Evolutionary conservation across 2,113 vertebrate species (phyloP).

Genomic region (Zosterops pallidus): DNA sequence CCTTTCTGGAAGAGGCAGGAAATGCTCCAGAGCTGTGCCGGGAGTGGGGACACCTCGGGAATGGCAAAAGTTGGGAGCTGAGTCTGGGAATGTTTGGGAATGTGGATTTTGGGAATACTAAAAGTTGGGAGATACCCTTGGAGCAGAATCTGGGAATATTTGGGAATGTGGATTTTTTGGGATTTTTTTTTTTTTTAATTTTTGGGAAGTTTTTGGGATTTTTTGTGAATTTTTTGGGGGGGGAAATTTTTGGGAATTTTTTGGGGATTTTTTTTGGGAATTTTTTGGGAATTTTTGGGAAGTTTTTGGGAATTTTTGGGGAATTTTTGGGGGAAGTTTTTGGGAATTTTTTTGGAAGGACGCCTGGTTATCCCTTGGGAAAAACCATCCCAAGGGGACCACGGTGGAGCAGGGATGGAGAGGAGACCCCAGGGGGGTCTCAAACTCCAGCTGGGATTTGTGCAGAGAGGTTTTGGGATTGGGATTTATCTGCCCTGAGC

Average conservation of each 20-base stretch:
- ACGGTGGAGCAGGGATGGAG: neutral
- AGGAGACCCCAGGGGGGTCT: neutral
- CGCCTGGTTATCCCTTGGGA: neutral
- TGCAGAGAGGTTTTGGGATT: neutral
- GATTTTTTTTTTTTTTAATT: no score
- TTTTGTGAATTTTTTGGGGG: no score
- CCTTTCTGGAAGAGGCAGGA: neutral
- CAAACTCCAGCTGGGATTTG: neutral
- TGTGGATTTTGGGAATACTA: neutral
- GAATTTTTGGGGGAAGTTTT: no score
- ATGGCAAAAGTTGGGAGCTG: neutral
- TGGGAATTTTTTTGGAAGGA: neutral
- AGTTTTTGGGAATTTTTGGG: no score
- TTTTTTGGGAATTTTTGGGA: no score
- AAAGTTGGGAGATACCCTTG: no score
- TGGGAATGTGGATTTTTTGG: no score
- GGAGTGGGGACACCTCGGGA: neutral
- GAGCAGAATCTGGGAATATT: no score
- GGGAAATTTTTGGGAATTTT: no score
- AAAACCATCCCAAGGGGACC: fast-evolving
- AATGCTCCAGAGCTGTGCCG: neutral
- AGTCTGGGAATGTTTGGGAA: neutral
- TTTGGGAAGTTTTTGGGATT: no score
- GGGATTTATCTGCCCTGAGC: neutral
- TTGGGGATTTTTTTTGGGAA: no score